Base-by-base conservation (phyloP, 2,797 vertebrate species). In the Synaphobranchus kaupii region DNA sequence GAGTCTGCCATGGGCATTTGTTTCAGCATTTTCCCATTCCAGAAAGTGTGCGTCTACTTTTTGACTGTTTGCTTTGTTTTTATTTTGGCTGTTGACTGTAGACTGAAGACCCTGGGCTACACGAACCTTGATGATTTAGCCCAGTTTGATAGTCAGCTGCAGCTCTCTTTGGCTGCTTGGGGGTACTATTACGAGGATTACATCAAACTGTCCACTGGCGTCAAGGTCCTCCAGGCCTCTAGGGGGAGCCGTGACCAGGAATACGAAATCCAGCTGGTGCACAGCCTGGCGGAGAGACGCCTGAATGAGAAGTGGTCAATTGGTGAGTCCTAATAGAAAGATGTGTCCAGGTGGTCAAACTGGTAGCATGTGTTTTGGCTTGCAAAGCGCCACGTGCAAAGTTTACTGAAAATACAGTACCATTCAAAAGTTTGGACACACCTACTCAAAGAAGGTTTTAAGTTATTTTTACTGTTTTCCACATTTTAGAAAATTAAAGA, bases 281-380 rank as follows among this genome's bases (percentile, higher is more conserved):
- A 95, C 92, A 96, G 94, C 92, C 96, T 97, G 85, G 94, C 96
- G 84, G 93, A 95, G 90, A 95, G 96, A 91, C 95, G 94, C 88
- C 94, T 97, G 93, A 96, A 96, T 96, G 96, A 97, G 90, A 97
- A 96, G 96, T 97, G 96, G 96, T 96, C 96, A 76, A 81, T 96
- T 88, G 96, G 96, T 97, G 90, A 94, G 96, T 88, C 4, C 6
- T 13, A 25, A 25, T 54, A 78, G 0, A 4, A 88, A 86, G 88
- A 0, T 76, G 1, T 84, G 48, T 85, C 54, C 13, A 87, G 28
- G 44, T 52, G 31, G 8, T 25, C 52, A 28, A 25, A 39, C n/a
- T 31, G 71, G 12, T 76, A 1, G n/a, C n/a, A 25, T 68, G 63
- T 28, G 47, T 47, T 34, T 80, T 47, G 52, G 34, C 73, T 80